Base-by-base conservation (phyloP, 2,113 vertebrate genomes). In the Trematomus loennbergii region DNA sequence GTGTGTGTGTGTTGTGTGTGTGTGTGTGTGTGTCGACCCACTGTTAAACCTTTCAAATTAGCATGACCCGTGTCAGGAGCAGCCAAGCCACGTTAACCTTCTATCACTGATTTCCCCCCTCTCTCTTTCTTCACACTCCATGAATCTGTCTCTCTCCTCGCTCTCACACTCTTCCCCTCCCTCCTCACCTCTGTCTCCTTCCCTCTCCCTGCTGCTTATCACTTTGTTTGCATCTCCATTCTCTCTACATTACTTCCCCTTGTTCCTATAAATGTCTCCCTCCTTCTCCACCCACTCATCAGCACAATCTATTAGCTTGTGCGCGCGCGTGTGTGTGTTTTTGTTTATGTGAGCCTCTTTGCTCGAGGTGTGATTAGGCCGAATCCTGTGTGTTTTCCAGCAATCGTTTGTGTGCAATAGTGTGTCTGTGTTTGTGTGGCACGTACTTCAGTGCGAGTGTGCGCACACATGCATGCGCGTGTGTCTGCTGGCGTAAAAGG, bases 401-500 rank as follows among this genome's bases (percentile, higher is more conserved):
- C 33, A 43, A 9, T 40, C 75, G 71, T 85, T 55, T 83, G 3
- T 59, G 63, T 25, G 29, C 29, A 16, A 6, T 1, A 45, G 20
- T 46, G 71, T 61, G 18, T 43, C 9, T n/a, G 50, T 13, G 64
- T 43, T 4, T 62, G 63, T 70, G 73, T 40, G 48, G 48, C 48
- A 5, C 53, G 40, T 73, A 45, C 16, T 29, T 29, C 29, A 29
- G 78, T 4, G 53, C 16, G 49, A 3, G 58, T 33, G 61, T 53
- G 29, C 1, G 20, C 2, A 45, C 22, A 50, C 16, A 36, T 59
- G 85, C 65, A 45, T 65, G 61, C 48, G 20, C 40, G 73, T 72
- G 48, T 82, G 85, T 89, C 87, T 85, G 71, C 85, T 78, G 87
- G 90, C 89, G 86, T 93, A 87, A 93, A 92, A 93, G 94, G 91